A percentile compares a stretch with the other conserved stretches of the same genome.
phyloP scores from a whole-genome alignment of 2,113 vertebrate genomes.

The Speoplatyrhinus poulsoni region DNA sequence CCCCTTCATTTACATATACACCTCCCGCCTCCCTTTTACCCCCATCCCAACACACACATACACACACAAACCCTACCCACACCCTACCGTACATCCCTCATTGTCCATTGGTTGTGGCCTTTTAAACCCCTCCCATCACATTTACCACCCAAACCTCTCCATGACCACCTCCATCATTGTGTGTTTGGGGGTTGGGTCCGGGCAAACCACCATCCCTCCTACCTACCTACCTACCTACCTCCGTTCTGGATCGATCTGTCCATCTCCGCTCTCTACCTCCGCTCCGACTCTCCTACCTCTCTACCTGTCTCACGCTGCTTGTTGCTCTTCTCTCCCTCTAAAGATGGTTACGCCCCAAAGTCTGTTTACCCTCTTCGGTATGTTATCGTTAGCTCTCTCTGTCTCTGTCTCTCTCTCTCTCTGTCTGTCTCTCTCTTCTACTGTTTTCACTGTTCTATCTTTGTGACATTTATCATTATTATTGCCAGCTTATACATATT shows the following conservation, averaged over 20 bases:
- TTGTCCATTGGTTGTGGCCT: slow-evolving; percentile 26
- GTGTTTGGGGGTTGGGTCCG: slow-evolving; percentile 79
- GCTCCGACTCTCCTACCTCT: slow-evolving; percentile 94
- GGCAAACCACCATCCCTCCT: slow-evolving; percentile 64
- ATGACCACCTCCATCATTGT: slow-evolving; percentile 95
- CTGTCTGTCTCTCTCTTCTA: slow-evolving; percentile 27
- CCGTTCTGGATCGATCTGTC: slow-evolving; percentile 99
- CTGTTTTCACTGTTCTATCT: slow-evolving; percentile 44
- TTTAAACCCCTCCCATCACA: slow-evolving; percentile 59
- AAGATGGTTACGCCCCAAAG: slow-evolving; percentile 93
- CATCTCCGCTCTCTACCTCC: slow-evolving; percentile 89
- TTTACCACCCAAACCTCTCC: slow-evolving; percentile 87
- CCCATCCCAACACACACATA: slow-evolving; percentile 14
- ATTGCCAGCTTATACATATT: slow-evolving; percentile 18
- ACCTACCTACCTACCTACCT: slow-evolving; percentile 85
- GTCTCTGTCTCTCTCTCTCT: slow-evolving; percentile 82
- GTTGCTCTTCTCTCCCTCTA: slow-evolving; percentile 80
- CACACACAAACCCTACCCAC: slow-evolving; percentile 71
- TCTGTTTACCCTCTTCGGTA: slow-evolving; percentile 91
- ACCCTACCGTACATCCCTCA: slow-evolving; percentile 61
- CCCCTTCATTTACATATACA: slow-evolving; percentile 78
- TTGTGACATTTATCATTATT: slow-evolving; percentile 42
- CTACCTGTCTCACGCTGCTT: slow-evolving; percentile 99
- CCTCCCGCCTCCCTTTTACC: slow-evolving; percentile 61
- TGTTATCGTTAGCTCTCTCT: slow-evolving; percentile 91